phyloP scores from a whole-genome alignment of 2,797 vertebrate genomes.

The Lindbergichthys nudifrons region DNA sequence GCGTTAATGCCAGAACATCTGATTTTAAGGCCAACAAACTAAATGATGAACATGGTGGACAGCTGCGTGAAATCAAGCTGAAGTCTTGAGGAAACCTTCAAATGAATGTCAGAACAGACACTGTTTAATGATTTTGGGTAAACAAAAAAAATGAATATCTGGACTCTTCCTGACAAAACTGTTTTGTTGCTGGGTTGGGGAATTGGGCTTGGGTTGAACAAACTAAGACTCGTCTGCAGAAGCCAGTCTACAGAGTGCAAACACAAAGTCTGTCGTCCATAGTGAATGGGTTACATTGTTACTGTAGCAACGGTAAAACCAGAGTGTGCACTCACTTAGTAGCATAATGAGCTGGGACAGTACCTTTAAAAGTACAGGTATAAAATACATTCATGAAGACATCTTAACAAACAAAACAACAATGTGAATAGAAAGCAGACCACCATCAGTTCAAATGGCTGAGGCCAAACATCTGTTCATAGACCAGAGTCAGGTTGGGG shows the following conservation, averaged over 20 bases:
- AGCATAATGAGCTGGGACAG: conserved; percentile 56
- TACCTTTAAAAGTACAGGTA: conserved; percentile 59
- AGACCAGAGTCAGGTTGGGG: conserved; percentile 37
- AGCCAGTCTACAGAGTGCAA: conserved; percentile 20
- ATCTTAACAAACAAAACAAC: conserved; percentile 58
- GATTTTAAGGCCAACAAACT: conserved; percentile 72
- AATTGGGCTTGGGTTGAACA: conserved; percentile 18
- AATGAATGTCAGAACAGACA: conserved; percentile 13
- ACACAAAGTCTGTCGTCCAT: not conserved
- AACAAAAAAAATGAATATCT: conserved; percentile 2
- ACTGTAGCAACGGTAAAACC: conserved; percentile 13
- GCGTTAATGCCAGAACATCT: conserved; percentile 52
- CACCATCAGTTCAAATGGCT: conserved; percentile 60
- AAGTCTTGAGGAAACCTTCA: conserved; percentile 21
- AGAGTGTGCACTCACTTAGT: conserved; percentile 38
- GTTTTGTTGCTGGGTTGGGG: conserved; percentile 24
- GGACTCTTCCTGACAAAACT: conserved; percentile 20
- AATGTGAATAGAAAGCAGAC: conserved; percentile 53
- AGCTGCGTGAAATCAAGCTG: conserved; percentile 16
- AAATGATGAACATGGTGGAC: conserved; percentile 26
- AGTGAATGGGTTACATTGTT: conserved; percentile 19
- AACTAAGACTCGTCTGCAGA: conserved; percentile 26
- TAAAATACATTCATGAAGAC: conserved; percentile 86
- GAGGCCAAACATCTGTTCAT: conserved; percentile 47
- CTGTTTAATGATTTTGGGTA: not conserved